A percentile compares a stretch with the other conserved stretches of the same genome.
These are phyloP conservation scores for Smithornis capensis DNA, from an alignment of 2,113 vertebrate species.

Conservation along the genomic window DNA sequence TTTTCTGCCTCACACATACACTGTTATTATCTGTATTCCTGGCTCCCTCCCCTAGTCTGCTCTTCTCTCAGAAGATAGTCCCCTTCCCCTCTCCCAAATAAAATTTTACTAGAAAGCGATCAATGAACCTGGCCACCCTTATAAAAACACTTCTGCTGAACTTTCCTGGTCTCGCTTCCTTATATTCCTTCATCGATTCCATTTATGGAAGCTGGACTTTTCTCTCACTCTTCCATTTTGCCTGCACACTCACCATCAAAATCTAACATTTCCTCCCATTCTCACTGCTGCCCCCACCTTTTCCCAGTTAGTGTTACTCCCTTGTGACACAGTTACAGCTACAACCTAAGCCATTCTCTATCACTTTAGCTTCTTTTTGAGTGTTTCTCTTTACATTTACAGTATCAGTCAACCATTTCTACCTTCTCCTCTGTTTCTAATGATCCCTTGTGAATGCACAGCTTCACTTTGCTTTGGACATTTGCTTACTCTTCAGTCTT, in stretches of 20 bases:
- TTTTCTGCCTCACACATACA: not conserved
- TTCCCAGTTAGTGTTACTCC: not conserved
- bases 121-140: not conserved
- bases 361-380: not conserved
- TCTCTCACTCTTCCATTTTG: not conserved
- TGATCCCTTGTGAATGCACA: not conserved
- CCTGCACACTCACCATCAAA: not conserved
- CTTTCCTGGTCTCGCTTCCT: not conserved
- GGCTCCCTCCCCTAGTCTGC: not conserved
- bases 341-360: not conserved
- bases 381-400: not conserved
- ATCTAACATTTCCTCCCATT: not conserved
- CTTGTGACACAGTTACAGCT: not conserved
- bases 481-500: not conserved
- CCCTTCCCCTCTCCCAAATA: not conserved
- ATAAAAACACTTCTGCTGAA: not conserved
- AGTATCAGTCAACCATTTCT: fast-evolving
- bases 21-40: not conserved
- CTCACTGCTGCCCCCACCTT: not conserved
- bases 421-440: not conserved
- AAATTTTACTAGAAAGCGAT: not conserved
- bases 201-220: not conserved
- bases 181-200: not conserved
- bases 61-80: not conserved
- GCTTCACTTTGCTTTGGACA: not conserved